Conservation (phyloP, 1,140 invertebrate genomes). For the Vanessa atalanta region DNA sequence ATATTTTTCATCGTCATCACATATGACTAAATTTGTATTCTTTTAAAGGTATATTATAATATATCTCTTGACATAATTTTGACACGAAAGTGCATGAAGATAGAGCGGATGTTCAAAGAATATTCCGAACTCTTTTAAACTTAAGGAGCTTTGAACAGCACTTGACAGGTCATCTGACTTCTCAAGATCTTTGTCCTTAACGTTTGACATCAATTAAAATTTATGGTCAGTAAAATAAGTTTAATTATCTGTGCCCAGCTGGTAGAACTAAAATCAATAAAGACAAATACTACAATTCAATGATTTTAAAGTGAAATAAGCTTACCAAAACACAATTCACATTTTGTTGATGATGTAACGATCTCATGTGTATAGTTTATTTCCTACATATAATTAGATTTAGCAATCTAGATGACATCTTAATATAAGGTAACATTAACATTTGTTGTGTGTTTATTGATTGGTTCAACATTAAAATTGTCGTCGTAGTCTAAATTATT, state of each 20-base stretch:
- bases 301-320: too few species aligned
- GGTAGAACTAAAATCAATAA: neutral
- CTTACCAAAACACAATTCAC: too few species aligned
- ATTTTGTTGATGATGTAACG: conserved; percentile 29
- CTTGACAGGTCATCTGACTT: conserved; percentile 27
- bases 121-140: conserved; percentile 26
- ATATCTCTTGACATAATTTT: conserved; percentile 34
- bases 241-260: neutral
- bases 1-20: neutral
- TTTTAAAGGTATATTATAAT: conserved; percentile 18
- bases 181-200: conserved; percentile 24
- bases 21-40: conserved; percentile 4
- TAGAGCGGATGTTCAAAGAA: conserved; percentile 36
- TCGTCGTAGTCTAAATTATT: conserved; percentile 48
- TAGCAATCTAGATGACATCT: conserved; percentile 56
- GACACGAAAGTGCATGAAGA: conserved; percentile 24
- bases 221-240: conserved; percentile 1
- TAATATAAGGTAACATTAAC: conserved; percentile 54
- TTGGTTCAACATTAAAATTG: conserved; percentile 36
- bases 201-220: conserved; percentile 15
- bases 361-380: conserved; percentile 31
- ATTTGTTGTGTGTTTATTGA: conserved; percentile 15
- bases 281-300: too few species aligned
- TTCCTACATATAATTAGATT: conserved; percentile 47
- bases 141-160: conserved; percentile 25